Percentiles rank a stretch among this genome's conserved stretches.
phyloP scores from a whole-genome alignment of 2,113 vertebrate species.

The Ochotona princeps region DNA sequence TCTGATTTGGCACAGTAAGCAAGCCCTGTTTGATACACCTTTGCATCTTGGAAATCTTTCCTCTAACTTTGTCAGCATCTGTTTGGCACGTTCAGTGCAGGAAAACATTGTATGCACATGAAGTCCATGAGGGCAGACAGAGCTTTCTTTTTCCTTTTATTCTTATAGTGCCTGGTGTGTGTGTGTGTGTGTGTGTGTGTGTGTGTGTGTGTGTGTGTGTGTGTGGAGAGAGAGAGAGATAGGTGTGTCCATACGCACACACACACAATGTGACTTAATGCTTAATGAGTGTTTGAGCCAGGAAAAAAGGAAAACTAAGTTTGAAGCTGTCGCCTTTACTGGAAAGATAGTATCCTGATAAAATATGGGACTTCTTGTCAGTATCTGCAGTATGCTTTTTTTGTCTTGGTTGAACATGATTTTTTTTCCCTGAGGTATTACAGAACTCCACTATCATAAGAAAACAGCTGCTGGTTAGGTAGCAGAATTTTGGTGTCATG shows the following conservation, averaged over 20 bases:
- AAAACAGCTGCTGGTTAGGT: slow-evolving; percentile 47
- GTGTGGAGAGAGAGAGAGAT: too few species aligned
- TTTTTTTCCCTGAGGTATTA: slow-evolving; percentile 22
- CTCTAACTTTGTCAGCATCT: slow-evolving; percentile 32
- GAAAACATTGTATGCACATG: slow-evolving; percentile 9
- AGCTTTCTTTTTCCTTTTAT: neutral
- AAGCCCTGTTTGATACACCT: slow-evolving; percentile 27
- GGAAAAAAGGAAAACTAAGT: neutral
- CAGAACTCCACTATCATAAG: neutral
- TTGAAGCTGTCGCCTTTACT: slow-evolving; percentile 27
- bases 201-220: neutral
- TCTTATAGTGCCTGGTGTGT: neutral
- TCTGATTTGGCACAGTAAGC: slow-evolving; percentile 38
- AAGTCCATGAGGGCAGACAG: neutral
- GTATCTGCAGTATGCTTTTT: neutral
- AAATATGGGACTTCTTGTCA: neutral
- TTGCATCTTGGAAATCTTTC: slow-evolving; percentile 22
- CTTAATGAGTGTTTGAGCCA: neutral
- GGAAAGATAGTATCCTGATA: slow-evolving; percentile 4
- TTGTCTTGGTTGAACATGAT: slow-evolving; percentile 33
- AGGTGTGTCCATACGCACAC: too few species aligned
- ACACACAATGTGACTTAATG: neutral
- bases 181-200: neutral
- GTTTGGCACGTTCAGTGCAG: slow-evolving; percentile 44
- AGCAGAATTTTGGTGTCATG: slow-evolving; percentile 17